Evolutionary conservation across 2,113 vertebrate species (phyloP), one percentile per base, ranked within the genome.

Genomic region (Vulpes lagopus): DNA sequence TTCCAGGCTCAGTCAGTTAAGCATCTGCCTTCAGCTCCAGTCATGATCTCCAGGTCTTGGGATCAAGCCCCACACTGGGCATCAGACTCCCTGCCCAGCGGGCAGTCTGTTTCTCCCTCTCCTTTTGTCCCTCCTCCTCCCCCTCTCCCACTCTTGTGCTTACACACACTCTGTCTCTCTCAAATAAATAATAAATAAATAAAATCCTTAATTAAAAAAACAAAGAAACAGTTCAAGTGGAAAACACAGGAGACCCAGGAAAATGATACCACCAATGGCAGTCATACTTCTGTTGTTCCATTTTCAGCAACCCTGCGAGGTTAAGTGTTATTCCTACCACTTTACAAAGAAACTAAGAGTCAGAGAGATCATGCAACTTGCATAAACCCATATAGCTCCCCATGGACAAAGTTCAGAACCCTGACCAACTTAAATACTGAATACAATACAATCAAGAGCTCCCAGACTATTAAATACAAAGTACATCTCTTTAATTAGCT

Each of bases 371-470:
- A 35, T 25, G 1, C 60, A 81, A 67, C 59, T 76, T 16, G 3
- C 0, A n/a, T 30, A 35, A 80, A 51, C 15, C 81, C 57, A 64
- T 49, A 49, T 3, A 17, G 20, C 9, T 81, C 35, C 1, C 51
- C 27, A 62, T 16, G 12, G 20, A 92, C 35, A 67, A 92, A 89
- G 49, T 85, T 85, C 49, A 95, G 74, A 95, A 55, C 8, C 59
- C 78, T 89, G 35, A 57, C 7, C 15, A 90, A 88, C 55, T 88
- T 57, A 97, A 90, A 27, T 49, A 74, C 51, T 94, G 67, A 43
- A 43, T 43, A 43, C 43, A 43, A 43, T 43, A 43, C 57, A 89
- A 81, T 89, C 43, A 82, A 76, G 32, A 94, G 64, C 8, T 17
- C n/a, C 8, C 76, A 82, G 49, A 62, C 22, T 32, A 1, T 80